These are phyloP conservation scores for Dromius quadrimaculatus DNA, from an alignment of 2,888 invertebrate genomes.

Conservation along the genomic window DNA sequence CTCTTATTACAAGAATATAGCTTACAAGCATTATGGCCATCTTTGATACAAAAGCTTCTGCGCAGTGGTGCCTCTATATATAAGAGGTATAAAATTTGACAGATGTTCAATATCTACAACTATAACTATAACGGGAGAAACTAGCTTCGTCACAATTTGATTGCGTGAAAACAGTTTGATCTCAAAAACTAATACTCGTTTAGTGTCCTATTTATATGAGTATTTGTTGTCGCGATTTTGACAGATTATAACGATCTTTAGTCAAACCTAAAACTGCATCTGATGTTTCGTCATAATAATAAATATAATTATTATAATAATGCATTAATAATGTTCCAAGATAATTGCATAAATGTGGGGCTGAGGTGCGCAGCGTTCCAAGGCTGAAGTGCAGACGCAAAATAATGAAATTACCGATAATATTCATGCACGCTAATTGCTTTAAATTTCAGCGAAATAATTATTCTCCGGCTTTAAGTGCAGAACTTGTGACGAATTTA, in stretches of 20 bases:
- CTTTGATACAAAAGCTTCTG: too few species aligned
- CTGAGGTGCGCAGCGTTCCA: not conserved
- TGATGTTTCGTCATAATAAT: not conserved
- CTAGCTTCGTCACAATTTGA: too few species aligned
- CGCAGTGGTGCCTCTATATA: too few species aligned
- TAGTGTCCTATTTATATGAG: not conserved
- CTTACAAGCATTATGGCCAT: too few species aligned
- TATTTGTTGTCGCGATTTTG: not conserved
- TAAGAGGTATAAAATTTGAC: too few species aligned
- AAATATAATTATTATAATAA: conserved; percentile 24
- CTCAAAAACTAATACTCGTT: not conserved
- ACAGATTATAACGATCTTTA: not conserved
- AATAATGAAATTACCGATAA: conserved; percentile 30
- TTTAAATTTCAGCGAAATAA: conserved; percentile 15
- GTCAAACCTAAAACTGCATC: not conserved
- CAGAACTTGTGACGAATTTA: not conserved
- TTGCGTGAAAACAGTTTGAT: not conserved
- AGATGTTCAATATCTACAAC: too few species aligned
- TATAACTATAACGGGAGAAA: too few species aligned
- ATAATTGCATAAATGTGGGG: conserved; percentile 27
- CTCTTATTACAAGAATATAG: too few species aligned
- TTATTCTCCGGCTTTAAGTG: not conserved
- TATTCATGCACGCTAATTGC: conserved; percentile 32
- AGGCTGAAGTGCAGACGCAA: not conserved
- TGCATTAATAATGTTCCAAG: conserved; percentile 12